phyloP scores from a whole-genome alignment of 2,888 invertebrate genomes.

The Diloba caeruleocephala region DNA sequence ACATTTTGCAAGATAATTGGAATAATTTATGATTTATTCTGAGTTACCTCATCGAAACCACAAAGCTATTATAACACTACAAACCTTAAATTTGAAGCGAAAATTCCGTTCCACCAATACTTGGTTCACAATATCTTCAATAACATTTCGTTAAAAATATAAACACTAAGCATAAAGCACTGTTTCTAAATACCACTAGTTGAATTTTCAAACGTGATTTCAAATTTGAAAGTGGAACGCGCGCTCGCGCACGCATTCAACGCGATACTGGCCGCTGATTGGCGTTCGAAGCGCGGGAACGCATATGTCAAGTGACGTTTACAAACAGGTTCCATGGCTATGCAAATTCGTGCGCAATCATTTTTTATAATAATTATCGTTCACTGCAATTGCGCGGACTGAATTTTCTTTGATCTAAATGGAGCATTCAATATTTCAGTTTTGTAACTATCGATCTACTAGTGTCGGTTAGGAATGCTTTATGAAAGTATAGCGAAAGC shows the following conservation, averaged over 20 bases:
- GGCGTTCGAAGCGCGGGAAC: constrained; percentile 77
- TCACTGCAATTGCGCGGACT: constrained; percentile 53
- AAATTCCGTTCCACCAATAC: constrained; percentile 28
- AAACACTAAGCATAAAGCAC: constrained; percentile 43
- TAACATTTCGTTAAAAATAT: constrained; percentile 20
- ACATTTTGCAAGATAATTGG: constrained; percentile 68
- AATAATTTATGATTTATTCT: constrained; percentile 64
- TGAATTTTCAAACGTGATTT: constrained; percentile 43
- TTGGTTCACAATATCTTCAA: constrained; percentile 27
- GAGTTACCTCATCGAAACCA: constrained; percentile 60
- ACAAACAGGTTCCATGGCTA: constrained; percentile 62
- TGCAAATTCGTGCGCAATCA: constrained; percentile 55
- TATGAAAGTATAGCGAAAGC: constrained; percentile 31
- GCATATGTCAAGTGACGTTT: constrained; percentile 70
- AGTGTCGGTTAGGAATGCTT: constrained; percentile 43
- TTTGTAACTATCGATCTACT: constrained; percentile 43
- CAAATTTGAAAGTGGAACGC: constrained; percentile 62
- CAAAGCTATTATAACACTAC: constrained; percentile 55
- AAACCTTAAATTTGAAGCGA: constrained; percentile 62
- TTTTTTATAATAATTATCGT: constrained; percentile 39
- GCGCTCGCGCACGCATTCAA: constrained; percentile 66
- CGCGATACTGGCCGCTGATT: constrained; percentile 77
- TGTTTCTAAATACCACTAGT: constrained; percentile 46
- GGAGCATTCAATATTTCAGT: constrained; percentile 58
- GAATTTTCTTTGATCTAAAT: constrained; percentile 64